These are phyloP conservation scores for Hippoglossus hippoglossus DNA, from an alignment of 2,797 vertebrate genomes.

Conservation along the genomic window DNA sequence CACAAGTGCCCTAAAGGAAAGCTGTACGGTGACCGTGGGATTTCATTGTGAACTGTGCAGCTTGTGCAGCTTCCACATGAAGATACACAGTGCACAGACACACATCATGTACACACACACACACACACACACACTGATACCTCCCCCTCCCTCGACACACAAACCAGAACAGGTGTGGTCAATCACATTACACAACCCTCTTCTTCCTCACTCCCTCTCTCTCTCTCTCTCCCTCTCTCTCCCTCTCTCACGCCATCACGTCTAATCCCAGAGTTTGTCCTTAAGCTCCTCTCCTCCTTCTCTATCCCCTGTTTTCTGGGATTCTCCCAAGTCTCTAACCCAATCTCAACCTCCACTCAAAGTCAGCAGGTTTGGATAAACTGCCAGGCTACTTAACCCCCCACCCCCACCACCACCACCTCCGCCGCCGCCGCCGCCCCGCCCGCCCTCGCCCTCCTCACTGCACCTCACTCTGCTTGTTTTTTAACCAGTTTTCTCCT, in stretches of 20 bases:
- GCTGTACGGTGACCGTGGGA: constrained; percentile 12
- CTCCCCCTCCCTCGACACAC: constrained; percentile 37
- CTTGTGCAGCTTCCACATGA: constrained; percentile 22
- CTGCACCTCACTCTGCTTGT: constrained; percentile 43
- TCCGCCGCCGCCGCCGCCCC: background rate
- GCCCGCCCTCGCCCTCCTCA: constrained; percentile 21
- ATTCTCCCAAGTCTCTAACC: constrained; percentile 71
- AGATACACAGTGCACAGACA: constrained; percentile 34
- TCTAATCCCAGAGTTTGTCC: constrained; percentile 80
- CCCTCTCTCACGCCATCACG: constrained; percentile 74
- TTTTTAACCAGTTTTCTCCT: constrained; percentile 43
- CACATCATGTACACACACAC: constrained; percentile 25
- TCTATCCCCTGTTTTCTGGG: constrained; percentile 76
- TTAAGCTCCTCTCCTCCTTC: constrained; percentile 78
- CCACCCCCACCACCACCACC: background rate
- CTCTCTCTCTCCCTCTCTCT: constrained; percentile 64
- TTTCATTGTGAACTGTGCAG: constrained; percentile 26
- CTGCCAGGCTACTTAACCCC: constrained; percentile 64
- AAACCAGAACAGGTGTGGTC: constrained; percentile 85
- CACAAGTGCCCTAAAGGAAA: constrained; percentile 15
- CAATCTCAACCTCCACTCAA: constrained; percentile 73
- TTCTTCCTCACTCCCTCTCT: constrained; percentile 63
- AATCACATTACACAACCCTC: constrained; percentile 78
- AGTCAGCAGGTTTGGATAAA: constrained; percentile 83
- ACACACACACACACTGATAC: constrained; percentile 25